Base-by-base conservation (phyloP, 2,888 invertebrate species). In the Volucella inflata region DNA sequence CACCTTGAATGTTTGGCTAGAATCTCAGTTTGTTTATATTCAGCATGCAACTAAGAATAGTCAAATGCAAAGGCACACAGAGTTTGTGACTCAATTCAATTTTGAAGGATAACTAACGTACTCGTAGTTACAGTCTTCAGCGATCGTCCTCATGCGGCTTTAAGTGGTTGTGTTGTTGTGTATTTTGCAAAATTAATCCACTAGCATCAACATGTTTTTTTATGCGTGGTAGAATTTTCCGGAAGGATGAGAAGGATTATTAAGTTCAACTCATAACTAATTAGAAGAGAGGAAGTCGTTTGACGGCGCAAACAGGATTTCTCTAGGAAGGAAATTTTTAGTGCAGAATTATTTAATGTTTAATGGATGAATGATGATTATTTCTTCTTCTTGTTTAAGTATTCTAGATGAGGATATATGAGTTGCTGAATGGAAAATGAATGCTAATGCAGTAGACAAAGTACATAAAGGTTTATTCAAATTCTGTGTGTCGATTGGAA, bases 261-360 rank as follows among this genome's bases (percentile, higher is more conserved):
- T 77, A 65, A 82, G 72, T 71, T 77, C 60, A 36, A 60, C 53
- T 72, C 82, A 72, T 71, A 71, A 71, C 57, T 71, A 71, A 71
- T 71, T 59, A 59, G 50, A 59, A 48, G n/a, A 70, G 12, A 36
- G 70, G 12, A 60, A 21, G 50, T 59, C 40, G 50, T 59, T 38
- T 50, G 42, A 40, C 38, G 17, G 46, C 70, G 38, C 16, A 68
- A 46, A 30, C 55, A 46, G 36, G 55, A 55, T 55, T 44, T 30
- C 42, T 53, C 14, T 21, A 10, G 65, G 51, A 51, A 42, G 62
- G 65, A 71, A 62, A 65, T 57, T 64, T 30, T 72, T 57, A 2
- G 12, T 55, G 36, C 16, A 53, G 12, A 53, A 65, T 50, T 44
- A 68, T 57, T 44, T 46, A 46, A n/a, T 14, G 55, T 3, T 16